Conservation (phyloP, 2,113 vertebrate genomes). For the Stegostoma tigrinum region DNA sequence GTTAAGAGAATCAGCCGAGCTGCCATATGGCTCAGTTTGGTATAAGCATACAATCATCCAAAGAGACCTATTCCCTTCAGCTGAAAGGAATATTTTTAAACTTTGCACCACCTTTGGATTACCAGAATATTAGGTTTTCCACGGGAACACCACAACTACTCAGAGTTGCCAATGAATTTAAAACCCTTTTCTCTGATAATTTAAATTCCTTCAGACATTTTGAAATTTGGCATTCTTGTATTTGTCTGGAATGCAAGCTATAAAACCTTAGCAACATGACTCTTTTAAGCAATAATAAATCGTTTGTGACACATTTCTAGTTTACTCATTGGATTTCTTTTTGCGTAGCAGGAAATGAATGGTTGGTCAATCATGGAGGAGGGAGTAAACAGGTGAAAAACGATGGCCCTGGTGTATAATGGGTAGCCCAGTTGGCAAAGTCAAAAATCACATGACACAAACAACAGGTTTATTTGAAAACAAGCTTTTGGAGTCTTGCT, state of each 20-base stretch:
- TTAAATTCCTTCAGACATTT: neutral
- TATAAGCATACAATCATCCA: no score
- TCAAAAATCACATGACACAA: no score
- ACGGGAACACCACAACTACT: neutral
- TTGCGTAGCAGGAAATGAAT: neutral
- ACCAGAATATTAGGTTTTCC: neutral
- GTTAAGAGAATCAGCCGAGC: no score
- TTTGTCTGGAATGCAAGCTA: neutral
- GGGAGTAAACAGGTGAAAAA: neutral
- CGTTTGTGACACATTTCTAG: neutral
- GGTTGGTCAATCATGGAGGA: neutral
- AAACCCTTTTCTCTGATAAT: neutral
- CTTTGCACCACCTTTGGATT: no score
- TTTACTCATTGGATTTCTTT: neutral
- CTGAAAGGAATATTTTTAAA: no score
- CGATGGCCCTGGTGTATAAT: neutral
- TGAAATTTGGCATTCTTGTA: neutral
- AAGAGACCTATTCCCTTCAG: no score
- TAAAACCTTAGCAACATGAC: neutral
- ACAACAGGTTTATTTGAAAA: no score
- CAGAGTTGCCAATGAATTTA: neutral
- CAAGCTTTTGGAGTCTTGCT: no score
- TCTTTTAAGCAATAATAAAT: neutral
- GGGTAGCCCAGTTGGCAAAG: neutral
- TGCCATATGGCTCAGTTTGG: no score